Conservation (phyloP, 2,113 vertebrate genomes). For the Nasalis larvatus region DNA sequence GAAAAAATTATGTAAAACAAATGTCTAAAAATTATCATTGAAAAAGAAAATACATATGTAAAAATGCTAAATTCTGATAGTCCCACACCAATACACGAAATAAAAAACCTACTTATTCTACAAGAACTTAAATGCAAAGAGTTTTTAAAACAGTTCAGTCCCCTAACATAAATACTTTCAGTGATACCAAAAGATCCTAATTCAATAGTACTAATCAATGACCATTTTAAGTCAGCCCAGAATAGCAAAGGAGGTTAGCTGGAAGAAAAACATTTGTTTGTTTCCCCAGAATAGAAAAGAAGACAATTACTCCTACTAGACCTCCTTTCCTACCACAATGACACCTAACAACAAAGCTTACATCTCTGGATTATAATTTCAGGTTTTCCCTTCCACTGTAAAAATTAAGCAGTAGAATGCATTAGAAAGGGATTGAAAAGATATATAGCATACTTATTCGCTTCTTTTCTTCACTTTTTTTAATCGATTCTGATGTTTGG, state of each 20-base stretch:
- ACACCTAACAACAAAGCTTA: neutral
- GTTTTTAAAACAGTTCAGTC: neutral
- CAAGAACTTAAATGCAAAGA: neutral
- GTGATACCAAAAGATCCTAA: neutral
- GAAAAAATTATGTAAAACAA: neutral
- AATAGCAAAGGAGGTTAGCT: neutral
- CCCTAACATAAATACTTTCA: neutral
- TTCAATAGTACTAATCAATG: neutral
- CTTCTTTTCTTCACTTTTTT: conserved; percentile 94
- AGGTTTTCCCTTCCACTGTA: neutral
- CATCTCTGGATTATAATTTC: neutral
- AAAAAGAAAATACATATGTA: neutral
- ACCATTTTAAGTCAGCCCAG: neutral
- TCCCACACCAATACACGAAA: neutral
- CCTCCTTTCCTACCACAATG: neutral
- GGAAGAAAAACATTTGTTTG: neutral
- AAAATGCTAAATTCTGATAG: conserved; percentile 39
- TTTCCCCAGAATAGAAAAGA: neutral
- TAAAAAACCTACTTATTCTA: neutral
- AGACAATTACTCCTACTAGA: neutral
- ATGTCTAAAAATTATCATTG: neutral
- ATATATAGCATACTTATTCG: conserved; percentile 88
- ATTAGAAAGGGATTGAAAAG: conserved; percentile 63
- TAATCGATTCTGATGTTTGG: conserved; percentile 85
- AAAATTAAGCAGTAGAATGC: neutral